Evolutionary conservation across 2,113 vertebrate genomes (phyloP).

Genomic region (Rhodinocichla rosea): DNA sequence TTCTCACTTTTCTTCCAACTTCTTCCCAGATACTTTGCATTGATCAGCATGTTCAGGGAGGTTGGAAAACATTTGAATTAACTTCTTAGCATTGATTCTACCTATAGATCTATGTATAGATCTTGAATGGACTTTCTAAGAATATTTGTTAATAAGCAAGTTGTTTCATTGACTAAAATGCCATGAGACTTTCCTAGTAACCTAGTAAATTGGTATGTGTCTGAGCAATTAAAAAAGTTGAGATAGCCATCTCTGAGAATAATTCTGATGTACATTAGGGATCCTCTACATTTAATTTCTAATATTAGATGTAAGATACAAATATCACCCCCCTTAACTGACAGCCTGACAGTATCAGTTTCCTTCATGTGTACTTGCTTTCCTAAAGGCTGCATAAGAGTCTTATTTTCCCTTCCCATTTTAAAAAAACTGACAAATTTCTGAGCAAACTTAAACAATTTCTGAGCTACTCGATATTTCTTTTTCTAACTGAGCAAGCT

Average conservation of each 20-base stretch:
- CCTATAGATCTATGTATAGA: not conserved
- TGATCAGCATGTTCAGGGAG: not conserved
- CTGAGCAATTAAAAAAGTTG: not conserved
- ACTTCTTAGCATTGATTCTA: not conserved
- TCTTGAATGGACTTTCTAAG: not conserved
- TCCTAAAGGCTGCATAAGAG: not conserved
- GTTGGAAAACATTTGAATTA: not conserved
- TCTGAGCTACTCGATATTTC: not conserved
- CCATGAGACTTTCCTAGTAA: not conserved
- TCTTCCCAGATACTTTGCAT: not conserved
- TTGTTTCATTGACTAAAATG: not conserved
- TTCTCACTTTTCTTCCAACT: not conserved
- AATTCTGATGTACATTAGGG: not conserved
- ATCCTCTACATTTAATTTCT: not conserved
- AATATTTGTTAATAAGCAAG: not conserved
- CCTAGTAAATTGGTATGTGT: not conserved
- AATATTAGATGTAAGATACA: not conserved
- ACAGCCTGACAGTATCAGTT: not conserved
- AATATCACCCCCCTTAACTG: not conserved
- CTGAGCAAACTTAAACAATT: not conserved
- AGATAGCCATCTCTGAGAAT: not conserved
- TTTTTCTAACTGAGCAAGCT: not conserved
- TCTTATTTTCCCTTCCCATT: not conserved
- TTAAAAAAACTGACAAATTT: not conserved
- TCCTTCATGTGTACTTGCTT: not conserved